Evolutionary conservation across 2,113 vertebrate species (phyloP), one percentile per base, ranked within the genome.

Genomic region (Ceyx margarethae): DNA sequence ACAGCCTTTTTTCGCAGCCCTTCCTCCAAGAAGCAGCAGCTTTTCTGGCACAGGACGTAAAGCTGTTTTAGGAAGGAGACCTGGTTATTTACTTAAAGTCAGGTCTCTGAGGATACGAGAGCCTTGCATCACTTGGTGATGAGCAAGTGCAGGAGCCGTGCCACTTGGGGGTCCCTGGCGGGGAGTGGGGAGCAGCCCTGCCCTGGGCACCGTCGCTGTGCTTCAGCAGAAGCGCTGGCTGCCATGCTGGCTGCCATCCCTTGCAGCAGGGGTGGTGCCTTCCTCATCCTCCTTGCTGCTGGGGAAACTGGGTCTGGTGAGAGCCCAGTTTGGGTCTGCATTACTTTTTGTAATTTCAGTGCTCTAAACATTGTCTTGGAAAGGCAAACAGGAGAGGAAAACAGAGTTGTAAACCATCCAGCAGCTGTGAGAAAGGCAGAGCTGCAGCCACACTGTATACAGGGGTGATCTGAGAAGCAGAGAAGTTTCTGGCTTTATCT

Each of bases 131-230:
- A 1, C 16, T 53, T 8, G 1, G 0, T 26, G n/a, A 43, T 67
- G 81, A 71, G 67, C 0, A 2, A 40, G 51, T 6, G 6, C 40
- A 40, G 53, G 48, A 74, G 19, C 48, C 1, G 3, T 33, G 10
- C 1, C 22, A 23, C n/a, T 42, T 8, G 31, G 62, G 67, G n/a
- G 20, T 0, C 0, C 0, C 56, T 54, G 2, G 0, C 46, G 23
- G 85, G 88, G 72, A 9, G 9, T 0, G 2, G 65, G 43, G 46
- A 78, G 25, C 72, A 88, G 74, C 56, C 35, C 61, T 74, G 46
- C 53, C 60, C 31, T 0, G 2, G 35, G 35, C 73, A 29, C 40
- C 1, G 2, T 23, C 1, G 0, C 31, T 54, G 57, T 4, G 48
- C 62, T 28, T 42, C 2, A 3, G 61, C 33, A 14, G 1, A 11